phyloP scores from a whole-genome alignment of 2,888 invertebrate species.

The Incurvaria masculella region DNA sequence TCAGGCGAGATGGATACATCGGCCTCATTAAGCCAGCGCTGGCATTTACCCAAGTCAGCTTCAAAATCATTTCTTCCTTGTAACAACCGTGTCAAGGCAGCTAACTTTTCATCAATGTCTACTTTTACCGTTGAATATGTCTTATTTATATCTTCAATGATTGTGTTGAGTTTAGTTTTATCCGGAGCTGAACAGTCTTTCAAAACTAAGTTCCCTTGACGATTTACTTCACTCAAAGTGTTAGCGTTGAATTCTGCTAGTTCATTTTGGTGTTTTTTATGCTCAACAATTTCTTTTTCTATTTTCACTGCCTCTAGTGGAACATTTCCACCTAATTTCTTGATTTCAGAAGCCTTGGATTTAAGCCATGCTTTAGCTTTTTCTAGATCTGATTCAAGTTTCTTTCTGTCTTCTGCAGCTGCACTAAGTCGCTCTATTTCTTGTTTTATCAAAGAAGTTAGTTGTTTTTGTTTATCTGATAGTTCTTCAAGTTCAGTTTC shows the following conservation, averaged over 20 bases:
- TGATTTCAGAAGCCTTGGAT: conserved; percentile 69
- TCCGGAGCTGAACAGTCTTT: conserved; percentile 79
- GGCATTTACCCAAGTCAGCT: conserved; percentile 72
- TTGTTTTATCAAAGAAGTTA: conserved; percentile 66
- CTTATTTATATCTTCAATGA: conserved; percentile 65
- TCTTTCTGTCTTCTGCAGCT: conserved; percentile 69
- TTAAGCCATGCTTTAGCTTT: conserved; percentile 80
- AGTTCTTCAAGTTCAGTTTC: conserved; percentile 71
- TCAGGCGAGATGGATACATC: conserved; percentile 83
- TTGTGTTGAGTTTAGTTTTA: conserved; percentile 60
- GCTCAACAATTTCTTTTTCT: conserved; percentile 76
- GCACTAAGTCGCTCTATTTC: conserved; percentile 70
- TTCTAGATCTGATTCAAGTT: conserved; percentile 75
- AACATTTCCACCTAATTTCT: conserved; percentile 71
- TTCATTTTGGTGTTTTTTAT: conserved; percentile 72
- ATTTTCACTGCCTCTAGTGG: conserved; percentile 78
- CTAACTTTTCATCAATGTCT: conserved; percentile 69
- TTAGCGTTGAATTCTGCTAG: conserved; percentile 75
- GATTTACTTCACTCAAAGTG: conserved; percentile 69
- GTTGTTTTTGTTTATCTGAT: conserved; percentile 70
- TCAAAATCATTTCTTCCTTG: conserved; percentile 81
- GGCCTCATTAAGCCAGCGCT: conserved; percentile 88
- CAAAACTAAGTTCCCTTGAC: conserved; percentile 71
- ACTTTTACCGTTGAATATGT: conserved; percentile 71
- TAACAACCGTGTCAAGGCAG: conserved; percentile 67